Base-by-base conservation (phyloP, 2,113 vertebrate species). In the Chionis minor region DNA sequence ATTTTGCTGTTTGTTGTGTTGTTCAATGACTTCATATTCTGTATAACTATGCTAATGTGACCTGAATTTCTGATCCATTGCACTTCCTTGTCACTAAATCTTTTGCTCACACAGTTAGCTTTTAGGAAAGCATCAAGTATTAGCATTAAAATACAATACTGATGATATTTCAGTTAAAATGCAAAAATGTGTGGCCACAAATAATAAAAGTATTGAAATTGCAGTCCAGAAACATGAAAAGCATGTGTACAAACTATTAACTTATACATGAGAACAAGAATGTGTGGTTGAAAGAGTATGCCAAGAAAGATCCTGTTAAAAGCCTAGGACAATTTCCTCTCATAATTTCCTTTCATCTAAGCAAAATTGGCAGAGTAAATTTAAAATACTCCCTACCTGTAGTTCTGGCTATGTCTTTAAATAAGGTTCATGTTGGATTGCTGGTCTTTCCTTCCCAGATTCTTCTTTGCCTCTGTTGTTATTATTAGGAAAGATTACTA, bases 41-140 rank as follows among this genome's bases (percentile, higher is more conserved):
- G 61, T 88, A 54, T 66, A 80, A 49, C 35, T 85, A 20, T 66
- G 19, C 8, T 85, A 90, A 63, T 42, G 28, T 73, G 88, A 89
- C 47, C 67, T 94, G 81, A 92, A 94, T 97, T 93, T 96, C 63
- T 85, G 92, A 89, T 74, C 54, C 8, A 47, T 21, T 74, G 24
- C 17, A 74, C 18, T 56, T 90, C 62, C 49, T 33, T 71, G 38
- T 78, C 24, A 19, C 30, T 81, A 28, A 23, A 3, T 81, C 32
- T 42, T 55, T 45, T 65, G 17, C 16, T 94, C 38, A 62, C 42
- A 81, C 35, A 65, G 8, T 28, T 80, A 81, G 26, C 8, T 33
- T 75, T 91, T 38, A 62, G 35, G 61, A 88, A 74, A 90, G 2
- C 26, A n/a, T 52, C 14, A 65, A 14, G 14, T 71, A 67, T 49